A percentile compares a stretch with the other conserved stretches of the same genome.
These are phyloP conservation scores for Syrrhaptes paradoxus DNA, from an alignment of 2,113 vertebrate species.

Conservation along the genomic window DNA sequence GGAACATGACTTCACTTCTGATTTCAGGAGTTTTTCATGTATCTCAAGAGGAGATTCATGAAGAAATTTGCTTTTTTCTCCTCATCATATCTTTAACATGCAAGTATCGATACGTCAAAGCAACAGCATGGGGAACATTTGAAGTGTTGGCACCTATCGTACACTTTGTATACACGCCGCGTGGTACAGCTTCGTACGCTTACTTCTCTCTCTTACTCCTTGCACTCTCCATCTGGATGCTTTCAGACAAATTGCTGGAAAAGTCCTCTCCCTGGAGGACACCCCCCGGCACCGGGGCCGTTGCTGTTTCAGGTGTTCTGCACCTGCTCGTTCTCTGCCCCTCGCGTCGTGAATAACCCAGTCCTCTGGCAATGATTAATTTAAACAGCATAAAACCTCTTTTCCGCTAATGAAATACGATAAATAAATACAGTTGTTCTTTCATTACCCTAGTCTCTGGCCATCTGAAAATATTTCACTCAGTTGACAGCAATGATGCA, in stretches of 20 bases:
- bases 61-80: neutral
- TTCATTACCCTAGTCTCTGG: neutral
- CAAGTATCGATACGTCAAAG: neutral
- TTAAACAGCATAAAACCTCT: slow-evolving; percentile 36
- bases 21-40: neutral
- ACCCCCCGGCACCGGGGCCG: neutral
- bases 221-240: slow-evolving; percentile 28
- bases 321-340: slow-evolving; percentile 35
- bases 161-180: neutral
- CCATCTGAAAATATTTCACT: slow-evolving; percentile 25
- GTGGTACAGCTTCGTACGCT: neutral
- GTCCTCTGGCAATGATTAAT: slow-evolving; percentile 58
- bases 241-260: slow-evolving; percentile 32
- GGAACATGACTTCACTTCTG: neutral
- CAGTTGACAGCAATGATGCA: slow-evolving; percentile 1
- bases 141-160: neutral
- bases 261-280: slow-evolving; percentile 28
- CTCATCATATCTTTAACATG: neutral
- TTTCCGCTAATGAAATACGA: slow-evolving; percentile 16
- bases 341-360: slow-evolving; percentile 3
- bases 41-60: neutral
- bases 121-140: neutral
- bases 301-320: slow-evolving; percentile 66
- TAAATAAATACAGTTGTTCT: slow-evolving; percentile 44
- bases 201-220: neutral